These are phyloP conservation scores for Dipodomys merriami DNA, from an alignment of 2,113 vertebrate genomes.

Conservation along the genomic window DNA sequence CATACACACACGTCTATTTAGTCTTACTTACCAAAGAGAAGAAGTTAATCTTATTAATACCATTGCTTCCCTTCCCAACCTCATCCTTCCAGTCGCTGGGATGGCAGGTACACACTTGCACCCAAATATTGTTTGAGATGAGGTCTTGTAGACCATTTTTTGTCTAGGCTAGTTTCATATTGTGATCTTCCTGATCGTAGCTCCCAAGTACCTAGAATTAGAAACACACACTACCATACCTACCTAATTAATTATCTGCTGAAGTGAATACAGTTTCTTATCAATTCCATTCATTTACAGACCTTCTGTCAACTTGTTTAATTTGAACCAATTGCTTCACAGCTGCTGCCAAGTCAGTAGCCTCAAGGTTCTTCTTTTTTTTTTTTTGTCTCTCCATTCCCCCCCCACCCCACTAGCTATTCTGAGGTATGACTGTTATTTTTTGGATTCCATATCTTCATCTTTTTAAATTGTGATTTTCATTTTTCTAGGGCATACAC, in stretches of 20 bases:
- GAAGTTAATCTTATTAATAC: not conserved
- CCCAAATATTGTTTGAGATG: not conserved
- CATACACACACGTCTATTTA: not conserved
- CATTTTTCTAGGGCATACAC: constrained; percentile 24
- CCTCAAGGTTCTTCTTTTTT: not conserved
- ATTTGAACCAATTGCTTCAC: constrained; percentile 30
- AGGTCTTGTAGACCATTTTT: not conserved
- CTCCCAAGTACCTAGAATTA: not conserved
- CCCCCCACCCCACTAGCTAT: not conserved
- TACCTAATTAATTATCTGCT: not conserved
- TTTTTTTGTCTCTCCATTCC: too few species aligned
- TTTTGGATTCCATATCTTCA: constrained; percentile 33
- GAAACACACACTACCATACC: not conserved
- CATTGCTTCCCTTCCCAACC: not conserved
- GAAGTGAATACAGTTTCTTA: constrained; percentile 29
- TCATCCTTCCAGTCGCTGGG: too few species aligned
- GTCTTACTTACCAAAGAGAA: not conserved
- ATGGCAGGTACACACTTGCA: too few species aligned
- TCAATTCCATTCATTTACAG: not conserved
- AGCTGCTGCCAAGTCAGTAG: not conserved
- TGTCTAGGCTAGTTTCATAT: not conserved
- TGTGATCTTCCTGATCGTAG: not conserved
- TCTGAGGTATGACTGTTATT: constrained; percentile 39
- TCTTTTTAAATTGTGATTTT: constrained; percentile 1
- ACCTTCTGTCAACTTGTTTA: not conserved